phyloP scores from a whole-genome alignment of 2,113 vertebrate genomes.

The Embiotoca jacksoni region DNA sequence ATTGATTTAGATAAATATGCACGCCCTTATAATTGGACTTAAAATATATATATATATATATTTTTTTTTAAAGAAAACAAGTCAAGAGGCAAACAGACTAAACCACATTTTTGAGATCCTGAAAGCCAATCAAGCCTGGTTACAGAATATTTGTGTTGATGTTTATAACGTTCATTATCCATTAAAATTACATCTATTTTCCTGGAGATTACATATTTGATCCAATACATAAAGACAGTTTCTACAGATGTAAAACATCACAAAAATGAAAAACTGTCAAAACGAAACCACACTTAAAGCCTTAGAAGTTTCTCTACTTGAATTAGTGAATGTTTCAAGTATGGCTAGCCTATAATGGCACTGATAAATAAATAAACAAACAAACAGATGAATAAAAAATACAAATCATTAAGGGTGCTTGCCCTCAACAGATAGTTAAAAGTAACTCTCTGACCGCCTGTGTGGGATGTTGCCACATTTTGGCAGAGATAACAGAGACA shows the following conservation, averaged over 20 bases:
- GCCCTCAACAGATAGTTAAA: no score
- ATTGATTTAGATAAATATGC: constrained; percentile 6
- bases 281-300: neutral
- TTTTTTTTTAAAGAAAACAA: constrained; percentile 22
- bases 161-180: constrained; percentile 14
- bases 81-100: constrained; percentile 6
- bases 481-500: neutral
- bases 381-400: no score
- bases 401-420: no score
- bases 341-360: neutral
- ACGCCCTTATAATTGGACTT: neutral
- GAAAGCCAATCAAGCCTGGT: neutral
- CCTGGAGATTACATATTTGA: neutral
- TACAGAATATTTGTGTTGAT: constrained; percentile 10
- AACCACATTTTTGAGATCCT: neutral
- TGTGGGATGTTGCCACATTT: constrained; percentile 10
- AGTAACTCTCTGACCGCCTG: neutral
- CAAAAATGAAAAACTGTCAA: constrained; percentile 2
- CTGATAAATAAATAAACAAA: neutral
- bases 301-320: neutral
- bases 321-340: constrained; percentile 1
- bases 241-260: neutral
- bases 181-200: constrained; percentile 24
- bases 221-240: neutral
- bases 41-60: constrained; percentile 1